Evolutionary conservation across 1,140 invertebrate species (phyloP).

Genomic region (Bombus ignitus): DNA sequence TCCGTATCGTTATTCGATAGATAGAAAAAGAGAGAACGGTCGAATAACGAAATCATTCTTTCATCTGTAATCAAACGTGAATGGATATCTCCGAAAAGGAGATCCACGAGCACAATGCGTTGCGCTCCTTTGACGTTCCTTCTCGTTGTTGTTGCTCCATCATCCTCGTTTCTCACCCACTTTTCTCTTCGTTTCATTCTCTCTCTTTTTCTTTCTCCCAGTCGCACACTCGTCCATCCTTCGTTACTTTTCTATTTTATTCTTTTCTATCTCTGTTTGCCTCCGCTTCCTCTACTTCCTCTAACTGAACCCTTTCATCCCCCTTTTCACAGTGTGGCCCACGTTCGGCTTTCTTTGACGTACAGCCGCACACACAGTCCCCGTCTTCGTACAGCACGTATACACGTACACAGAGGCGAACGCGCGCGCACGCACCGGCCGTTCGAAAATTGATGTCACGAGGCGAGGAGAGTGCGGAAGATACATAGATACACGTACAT

Average conservation of each 20-base stretch:
- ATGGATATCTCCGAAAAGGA: not conserved
- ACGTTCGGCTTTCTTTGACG: conserved; percentile 52
- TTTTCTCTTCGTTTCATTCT: not conserved
- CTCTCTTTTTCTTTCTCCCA: no score
- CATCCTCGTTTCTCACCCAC: not conserved
- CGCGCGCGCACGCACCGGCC: not conserved
- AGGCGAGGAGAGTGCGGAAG: conserved; percentile 49
- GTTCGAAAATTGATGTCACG: conserved; percentile 64
- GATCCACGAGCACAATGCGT: conserved; percentile 11
- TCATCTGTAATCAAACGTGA: conserved; percentile 8
- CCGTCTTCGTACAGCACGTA: conserved; percentile 15
- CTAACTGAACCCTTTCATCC: conserved; percentile 18
- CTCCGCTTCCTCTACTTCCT: not conserved
- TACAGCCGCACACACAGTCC: not conserved
- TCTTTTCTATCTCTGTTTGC: not conserved
- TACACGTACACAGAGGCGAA: not conserved
- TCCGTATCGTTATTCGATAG: not conserved
- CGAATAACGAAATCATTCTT: conserved; percentile 22
- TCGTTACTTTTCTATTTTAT: not conserved
- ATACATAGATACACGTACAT: conserved; percentile 43
- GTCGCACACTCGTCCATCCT: not conserved
- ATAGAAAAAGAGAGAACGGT: not conserved
- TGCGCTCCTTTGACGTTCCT: conserved; percentile 10
- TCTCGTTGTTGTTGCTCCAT: conserved; percentile 4
- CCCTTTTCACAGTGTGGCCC: conserved; percentile 32